Conservation (phyloP, 1,140 invertebrate species). For the Drosophila azteca region DNA sequence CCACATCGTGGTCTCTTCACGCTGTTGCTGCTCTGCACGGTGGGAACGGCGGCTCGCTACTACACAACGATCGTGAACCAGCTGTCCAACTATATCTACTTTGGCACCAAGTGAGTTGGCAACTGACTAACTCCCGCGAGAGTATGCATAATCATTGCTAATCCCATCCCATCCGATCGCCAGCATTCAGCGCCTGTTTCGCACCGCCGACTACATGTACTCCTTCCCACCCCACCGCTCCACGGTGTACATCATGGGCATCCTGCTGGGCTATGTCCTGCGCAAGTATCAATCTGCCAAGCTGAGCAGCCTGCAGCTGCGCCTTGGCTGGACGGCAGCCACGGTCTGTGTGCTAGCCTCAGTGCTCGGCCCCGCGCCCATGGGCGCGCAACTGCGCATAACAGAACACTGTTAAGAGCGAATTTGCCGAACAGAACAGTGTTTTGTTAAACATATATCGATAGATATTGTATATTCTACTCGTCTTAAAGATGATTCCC, state of each 20-base stretch:
- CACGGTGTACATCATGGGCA: slow-evolving; percentile 89
- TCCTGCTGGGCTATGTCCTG: slow-evolving; percentile 87
- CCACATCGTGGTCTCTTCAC: slow-evolving; percentile 85
- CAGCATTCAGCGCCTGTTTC: slow-evolving; percentile 88
- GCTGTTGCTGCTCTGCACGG: slow-evolving; percentile 83
- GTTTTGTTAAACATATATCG: too few species aligned
- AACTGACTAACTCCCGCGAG: too few species aligned
- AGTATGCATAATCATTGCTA: background rate
- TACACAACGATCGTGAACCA: slow-evolving; percentile 86
- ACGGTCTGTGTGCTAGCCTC: slow-evolving; percentile 85
- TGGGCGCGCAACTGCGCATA: slow-evolving; percentile 83
- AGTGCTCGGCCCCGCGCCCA: slow-evolving; percentile 87
- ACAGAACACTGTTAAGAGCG: too few species aligned
- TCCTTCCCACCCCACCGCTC: slow-evolving; percentile 88
- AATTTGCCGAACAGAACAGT: background rate
- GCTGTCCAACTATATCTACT: slow-evolving; percentile 88
- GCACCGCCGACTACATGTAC: slow-evolving; percentile 89
- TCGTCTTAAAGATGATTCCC: too few species aligned
- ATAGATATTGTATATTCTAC: too few species aligned
- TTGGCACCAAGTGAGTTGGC: slow-evolving; percentile 87
- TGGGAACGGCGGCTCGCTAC: slow-evolving; percentile 87
- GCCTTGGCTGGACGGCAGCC: slow-evolving; percentile 86
- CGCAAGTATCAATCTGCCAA: slow-evolving; percentile 83
- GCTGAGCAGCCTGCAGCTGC: slow-evolving; percentile 84
- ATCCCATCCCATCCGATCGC: slow-evolving; percentile 5